phyloP scores from a whole-genome alignment of 2,888 invertebrate genomes.

The Athetis lepigone region DNA sequence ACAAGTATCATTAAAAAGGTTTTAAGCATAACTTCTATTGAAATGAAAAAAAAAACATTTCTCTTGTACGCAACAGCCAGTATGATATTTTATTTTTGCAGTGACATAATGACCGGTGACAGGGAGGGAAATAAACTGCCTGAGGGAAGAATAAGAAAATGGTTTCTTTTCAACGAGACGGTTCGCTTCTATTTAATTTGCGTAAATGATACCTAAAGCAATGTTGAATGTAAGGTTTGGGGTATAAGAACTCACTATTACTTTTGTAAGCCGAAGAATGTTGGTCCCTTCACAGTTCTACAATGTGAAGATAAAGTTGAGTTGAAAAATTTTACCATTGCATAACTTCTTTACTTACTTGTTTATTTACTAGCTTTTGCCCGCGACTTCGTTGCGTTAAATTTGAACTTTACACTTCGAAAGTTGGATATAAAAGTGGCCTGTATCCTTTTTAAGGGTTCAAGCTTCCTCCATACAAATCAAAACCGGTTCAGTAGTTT shows the following conservation, averaged over 20 bases:
- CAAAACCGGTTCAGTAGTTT: too few relatives aligned
- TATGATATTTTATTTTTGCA: slow-evolving; percentile 73
- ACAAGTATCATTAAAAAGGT: slow-evolving; percentile 50
- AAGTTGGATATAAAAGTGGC: too few relatives aligned
- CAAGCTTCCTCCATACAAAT: too few relatives aligned
- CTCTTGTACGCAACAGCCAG: slow-evolving; percentile 57
- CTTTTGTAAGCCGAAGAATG: slow-evolving; percentile 11
- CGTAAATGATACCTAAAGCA: slow-evolving; percentile 72
- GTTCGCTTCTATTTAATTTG: slow-evolving; percentile 78
- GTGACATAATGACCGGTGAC: slow-evolving; percentile 83
- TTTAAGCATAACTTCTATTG: slow-evolving; percentile 53
- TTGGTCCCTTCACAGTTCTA: slow-evolving; percentile 3
- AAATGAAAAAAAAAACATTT: slow-evolving; percentile 57
- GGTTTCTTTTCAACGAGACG: slow-evolving; percentile 74
- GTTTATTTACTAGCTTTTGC: too few relatives aligned
- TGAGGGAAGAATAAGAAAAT: slow-evolving; percentile 78
- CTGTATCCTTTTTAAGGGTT: too few relatives aligned
- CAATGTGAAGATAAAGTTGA: slow-evolving; percentile 16
- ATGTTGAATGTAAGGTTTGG: slow-evolving; percentile 65
- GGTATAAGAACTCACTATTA: slow-evolving; percentile 44
- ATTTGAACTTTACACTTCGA: too few relatives aligned
- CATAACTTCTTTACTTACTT: too few relatives aligned
- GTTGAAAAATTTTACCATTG: slow-evolving; percentile 14
- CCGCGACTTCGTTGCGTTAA: too few relatives aligned
- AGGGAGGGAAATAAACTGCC: slow-evolving; percentile 79